phyloP scores from a whole-genome alignment of 2,888 invertebrate species.

The Clepsis dumicolana region DNA sequence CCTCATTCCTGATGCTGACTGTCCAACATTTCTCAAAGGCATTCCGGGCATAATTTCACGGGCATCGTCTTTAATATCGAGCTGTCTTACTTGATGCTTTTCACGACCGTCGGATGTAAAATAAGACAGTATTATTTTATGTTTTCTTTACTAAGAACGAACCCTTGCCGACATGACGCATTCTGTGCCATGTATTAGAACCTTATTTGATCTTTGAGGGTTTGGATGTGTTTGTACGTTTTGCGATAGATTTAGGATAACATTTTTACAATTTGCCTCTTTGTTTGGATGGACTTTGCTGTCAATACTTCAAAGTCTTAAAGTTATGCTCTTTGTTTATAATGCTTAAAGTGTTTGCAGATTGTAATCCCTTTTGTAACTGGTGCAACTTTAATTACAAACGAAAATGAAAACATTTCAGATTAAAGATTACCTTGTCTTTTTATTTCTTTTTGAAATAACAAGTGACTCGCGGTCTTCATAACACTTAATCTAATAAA shows the following conservation, averaged over 20 bases:
- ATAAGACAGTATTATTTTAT: conserved; percentile 4
- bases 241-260: not conserved
- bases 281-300: not conserved
- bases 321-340: too few species aligned
- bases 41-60: not conserved
- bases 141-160: not conserved
- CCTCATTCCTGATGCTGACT: not conserved
- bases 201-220: conserved; percentile 2
- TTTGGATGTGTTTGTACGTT: not conserved
- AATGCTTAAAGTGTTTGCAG: too few species aligned
- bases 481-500: too few species aligned
- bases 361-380: too few species aligned
- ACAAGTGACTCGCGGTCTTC: too few species aligned
- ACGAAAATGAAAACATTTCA: too few species aligned
- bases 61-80: not conserved
- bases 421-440: too few species aligned
- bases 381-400: too few species aligned
- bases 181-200: not conserved
- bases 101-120: not conserved
- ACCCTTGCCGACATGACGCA: not conserved
- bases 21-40: conserved; percentile 2
- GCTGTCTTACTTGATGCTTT: not conserved
- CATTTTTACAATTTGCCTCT: not conserved
- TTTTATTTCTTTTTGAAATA: too few species aligned
- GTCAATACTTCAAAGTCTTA: not conserved